Conservation (phyloP, 2,888 invertebrate genomes). For the Taenaris catops region DNA sequence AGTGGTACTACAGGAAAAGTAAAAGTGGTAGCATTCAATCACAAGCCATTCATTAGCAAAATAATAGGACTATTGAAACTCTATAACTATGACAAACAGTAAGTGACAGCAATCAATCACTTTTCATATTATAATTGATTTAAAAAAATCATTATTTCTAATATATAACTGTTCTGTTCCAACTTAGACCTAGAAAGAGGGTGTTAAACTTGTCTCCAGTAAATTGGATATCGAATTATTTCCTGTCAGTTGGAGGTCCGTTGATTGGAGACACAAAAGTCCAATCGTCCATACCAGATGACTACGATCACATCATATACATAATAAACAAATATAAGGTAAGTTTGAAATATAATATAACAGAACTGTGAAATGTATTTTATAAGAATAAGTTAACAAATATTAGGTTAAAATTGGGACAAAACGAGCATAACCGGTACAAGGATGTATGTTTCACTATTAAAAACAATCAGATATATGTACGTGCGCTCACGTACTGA, state of each 20-base stretch:
- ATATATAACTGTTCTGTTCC: too few species aligned
- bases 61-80: slow-evolving; percentile 7
- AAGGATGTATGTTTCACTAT: too few species aligned
- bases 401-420: too few species aligned
- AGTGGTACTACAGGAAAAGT: slow-evolving; percentile 52
- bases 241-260: slow-evolving; percentile 33
- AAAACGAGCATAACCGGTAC: too few species aligned
- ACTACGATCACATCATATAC: slow-evolving; percentile 44
- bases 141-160: too few species aligned
- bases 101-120: too few species aligned
- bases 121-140: too few species aligned
- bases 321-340: slow-evolving; percentile 59
- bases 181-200: slow-evolving; percentile 19
- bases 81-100: slow-evolving; percentile 13
- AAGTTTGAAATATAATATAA: slow-evolving; percentile 8
- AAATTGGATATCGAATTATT: slow-evolving; percentile 51
- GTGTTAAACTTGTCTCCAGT: slow-evolving; percentile 43
- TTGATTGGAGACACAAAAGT: slow-evolving; percentile 35
- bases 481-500: too few species aligned
- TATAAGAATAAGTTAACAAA: too few species aligned
- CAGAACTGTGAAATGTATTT: too few species aligned
- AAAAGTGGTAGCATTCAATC: slow-evolving; percentile 52
- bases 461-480: too few species aligned
- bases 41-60: slow-evolving; percentile 28
- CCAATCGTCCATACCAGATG: slow-evolving; percentile 41